These are phyloP conservation scores for Xenentodon cancila DNA, from an alignment of 2,797 vertebrate genomes.

Conservation along the genomic window DNA sequence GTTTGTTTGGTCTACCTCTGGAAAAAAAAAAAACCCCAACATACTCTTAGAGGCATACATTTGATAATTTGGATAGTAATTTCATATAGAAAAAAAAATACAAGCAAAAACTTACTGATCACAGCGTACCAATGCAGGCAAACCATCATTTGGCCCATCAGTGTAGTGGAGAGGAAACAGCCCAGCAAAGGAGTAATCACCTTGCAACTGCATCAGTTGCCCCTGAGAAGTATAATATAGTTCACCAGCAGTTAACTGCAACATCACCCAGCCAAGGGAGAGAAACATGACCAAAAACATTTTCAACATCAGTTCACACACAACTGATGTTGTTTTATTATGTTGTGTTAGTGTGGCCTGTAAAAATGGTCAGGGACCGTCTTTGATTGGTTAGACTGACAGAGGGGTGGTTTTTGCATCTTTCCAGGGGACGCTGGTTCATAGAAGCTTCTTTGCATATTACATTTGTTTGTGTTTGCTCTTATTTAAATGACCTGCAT, in stretches of 20 bases:
- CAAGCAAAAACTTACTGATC: slow-evolving; percentile 62
- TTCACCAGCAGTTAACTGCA: slow-evolving; percentile 35
- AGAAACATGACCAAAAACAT: slow-evolving; percentile 40
- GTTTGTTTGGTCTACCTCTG: slow-evolving; percentile 73
- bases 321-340: too few relatives aligned
- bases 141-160: neutral
- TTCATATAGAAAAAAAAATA: neutral
- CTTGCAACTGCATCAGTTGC: slow-evolving; percentile 73
- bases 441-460: slow-evolving; percentile 64
- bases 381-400: slow-evolving; percentile 15
- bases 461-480: slow-evolving; percentile 59
- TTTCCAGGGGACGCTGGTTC: slow-evolving; percentile 27
- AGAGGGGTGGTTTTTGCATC: slow-evolving; percentile 65
- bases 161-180: slow-evolving; percentile 83
- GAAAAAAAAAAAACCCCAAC: neutral
- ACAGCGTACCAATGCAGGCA: slow-evolving; percentile 72
- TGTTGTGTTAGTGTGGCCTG: slow-evolving; percentile 6
- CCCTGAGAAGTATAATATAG: slow-evolving; percentile 52
- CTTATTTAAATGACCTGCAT: slow-evolving; percentile 40
- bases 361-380: slow-evolving; percentile 2
- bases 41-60: too few relatives aligned
- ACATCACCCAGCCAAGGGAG: slow-evolving; percentile 43
- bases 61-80: neutral
- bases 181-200: slow-evolving; percentile 82
- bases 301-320: neutral